Evolutionary conservation across 1,140 invertebrate species (phyloP).

Genomic region (Planococcus citri): DNA sequence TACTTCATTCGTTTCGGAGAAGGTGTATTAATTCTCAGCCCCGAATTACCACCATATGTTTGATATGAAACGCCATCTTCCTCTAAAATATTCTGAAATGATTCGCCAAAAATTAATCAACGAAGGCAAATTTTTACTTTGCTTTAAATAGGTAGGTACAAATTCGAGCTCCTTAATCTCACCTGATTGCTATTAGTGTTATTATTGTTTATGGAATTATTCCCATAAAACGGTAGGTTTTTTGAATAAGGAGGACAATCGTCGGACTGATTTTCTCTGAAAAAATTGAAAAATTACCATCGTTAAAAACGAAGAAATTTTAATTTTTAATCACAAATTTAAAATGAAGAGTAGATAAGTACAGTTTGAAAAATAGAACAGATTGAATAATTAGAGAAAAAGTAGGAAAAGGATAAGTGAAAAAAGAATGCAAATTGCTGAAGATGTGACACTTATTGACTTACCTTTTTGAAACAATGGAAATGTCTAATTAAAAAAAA

Average conservation of each 20-base stretch:
- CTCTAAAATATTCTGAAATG: background rate
- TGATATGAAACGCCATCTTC: slow-evolving; percentile 14
- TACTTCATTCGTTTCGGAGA: slow-evolving; percentile 14
- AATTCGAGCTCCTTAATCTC: background rate
- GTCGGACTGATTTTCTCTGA: slow-evolving; percentile 7
- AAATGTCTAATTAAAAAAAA: background rate
- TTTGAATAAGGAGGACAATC: background rate
- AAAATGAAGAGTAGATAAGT: background rate
- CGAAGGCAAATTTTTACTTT: background rate
- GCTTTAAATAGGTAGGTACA: no score
- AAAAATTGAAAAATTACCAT: no score
- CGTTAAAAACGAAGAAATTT: no score
- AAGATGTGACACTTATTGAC: background rate
- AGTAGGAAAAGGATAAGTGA: background rate
- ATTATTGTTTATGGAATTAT: background rate
- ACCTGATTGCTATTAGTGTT: background rate
- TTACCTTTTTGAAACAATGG: background rate
- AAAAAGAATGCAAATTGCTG: background rate
- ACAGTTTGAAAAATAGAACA: background rate
- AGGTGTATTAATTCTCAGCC: background rate
- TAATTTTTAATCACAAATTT: no score
- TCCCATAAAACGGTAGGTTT: background rate
- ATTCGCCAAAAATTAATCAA: background rate
- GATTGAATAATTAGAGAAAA: background rate
- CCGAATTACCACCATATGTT: background rate